Evolutionary conservation across 2,797 vertebrate genomes (phyloP).

Genomic region (Catharus ustulatus): DNA sequence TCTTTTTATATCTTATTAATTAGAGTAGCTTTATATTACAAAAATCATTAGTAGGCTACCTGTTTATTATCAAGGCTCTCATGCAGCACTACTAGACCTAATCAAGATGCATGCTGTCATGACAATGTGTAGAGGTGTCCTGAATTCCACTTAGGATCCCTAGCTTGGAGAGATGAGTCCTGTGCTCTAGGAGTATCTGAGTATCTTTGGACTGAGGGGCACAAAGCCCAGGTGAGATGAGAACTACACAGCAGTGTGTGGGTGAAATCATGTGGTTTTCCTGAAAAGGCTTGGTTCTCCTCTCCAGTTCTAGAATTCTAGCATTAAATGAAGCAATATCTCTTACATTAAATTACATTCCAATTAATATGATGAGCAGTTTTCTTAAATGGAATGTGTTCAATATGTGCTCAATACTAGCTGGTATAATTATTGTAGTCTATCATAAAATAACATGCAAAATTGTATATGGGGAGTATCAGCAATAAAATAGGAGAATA

Average conservation of each 20-base stretch:
- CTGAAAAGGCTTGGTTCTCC: neutral
- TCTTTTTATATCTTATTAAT: neutral
- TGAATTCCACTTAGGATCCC: neutral
- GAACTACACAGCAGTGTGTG: neutral
- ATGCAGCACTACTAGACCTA: neutral
- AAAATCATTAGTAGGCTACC: neutral
- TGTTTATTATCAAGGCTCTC: neutral
- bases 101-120: neutral
- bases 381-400: neutral
- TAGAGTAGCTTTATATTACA: neutral
- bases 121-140: neutral
- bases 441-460: neutral
- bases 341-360: neutral
- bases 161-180: neutral
- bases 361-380: neutral
- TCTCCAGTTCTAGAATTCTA: neutral
- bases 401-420: neutral
- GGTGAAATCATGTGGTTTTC: fast-evolving
- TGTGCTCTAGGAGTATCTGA: neutral
- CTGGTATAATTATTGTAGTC: neutral
- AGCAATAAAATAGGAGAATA: neutral
- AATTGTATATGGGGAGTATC: neutral
- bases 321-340: neutral
- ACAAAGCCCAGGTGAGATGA: neutral
- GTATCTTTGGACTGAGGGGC: neutral